Conservation (phyloP, 2,888 invertebrate genomes). For the Phortica okadai region DNA sequence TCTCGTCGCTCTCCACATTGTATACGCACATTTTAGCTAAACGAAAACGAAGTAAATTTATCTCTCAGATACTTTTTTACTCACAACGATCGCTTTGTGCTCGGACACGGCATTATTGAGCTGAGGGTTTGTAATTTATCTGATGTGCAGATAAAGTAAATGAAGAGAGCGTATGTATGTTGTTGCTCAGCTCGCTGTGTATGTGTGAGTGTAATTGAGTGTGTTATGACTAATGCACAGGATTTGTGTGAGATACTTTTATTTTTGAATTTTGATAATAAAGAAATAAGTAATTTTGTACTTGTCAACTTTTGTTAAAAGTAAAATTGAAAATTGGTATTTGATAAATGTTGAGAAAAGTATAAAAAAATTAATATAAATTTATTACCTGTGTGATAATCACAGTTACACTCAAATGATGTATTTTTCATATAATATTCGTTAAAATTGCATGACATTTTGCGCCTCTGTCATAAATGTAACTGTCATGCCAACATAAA, state of each 20-base stretch:
- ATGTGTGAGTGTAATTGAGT: background rate
- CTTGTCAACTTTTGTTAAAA: too few relatives aligned
- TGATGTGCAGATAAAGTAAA: constrained; percentile 39
- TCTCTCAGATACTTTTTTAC: constrained; percentile 56
- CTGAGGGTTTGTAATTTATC: constrained; percentile 48
- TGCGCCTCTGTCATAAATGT: background rate
- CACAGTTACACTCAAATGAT: too few relatives aligned
- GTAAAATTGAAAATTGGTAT: too few relatives aligned
- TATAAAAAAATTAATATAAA: too few relatives aligned
- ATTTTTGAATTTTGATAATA: background rate
- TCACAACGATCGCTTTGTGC: constrained; percentile 50
- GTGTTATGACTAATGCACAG: background rate
- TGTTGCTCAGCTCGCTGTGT: background rate
- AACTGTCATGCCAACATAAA: background rate
- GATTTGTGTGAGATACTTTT: background rate
- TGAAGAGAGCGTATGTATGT: background rate
- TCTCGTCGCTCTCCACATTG: background rate
- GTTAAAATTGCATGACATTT: background rate
- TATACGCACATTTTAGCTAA: constrained; percentile 13
- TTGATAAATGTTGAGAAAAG: too few relatives aligned
- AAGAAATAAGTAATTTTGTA: too few relatives aligned
- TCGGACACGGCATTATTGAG: background rate
- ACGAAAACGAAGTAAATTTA: constrained; percentile 43
- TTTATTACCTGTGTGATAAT: too few relatives aligned
- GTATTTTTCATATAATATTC: too few relatives aligned